Conservation (phyloP, 2,113 vertebrate genomes). For the Bucco capensis region DNA sequence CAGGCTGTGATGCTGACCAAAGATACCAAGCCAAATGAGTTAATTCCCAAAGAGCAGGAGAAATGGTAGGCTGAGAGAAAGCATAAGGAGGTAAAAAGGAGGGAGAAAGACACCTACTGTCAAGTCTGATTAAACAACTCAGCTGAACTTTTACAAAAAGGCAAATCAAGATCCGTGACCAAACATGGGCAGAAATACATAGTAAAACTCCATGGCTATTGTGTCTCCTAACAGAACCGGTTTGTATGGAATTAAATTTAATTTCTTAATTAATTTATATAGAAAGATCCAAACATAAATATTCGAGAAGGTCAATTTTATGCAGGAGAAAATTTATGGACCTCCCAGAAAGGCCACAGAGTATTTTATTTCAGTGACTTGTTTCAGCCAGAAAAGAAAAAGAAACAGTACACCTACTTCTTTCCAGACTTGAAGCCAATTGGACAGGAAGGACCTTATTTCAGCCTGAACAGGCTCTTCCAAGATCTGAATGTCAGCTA, state of each 20-base stretch:
- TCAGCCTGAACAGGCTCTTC: background rate
- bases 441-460: slow-evolving; percentile 35
- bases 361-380: background rate
- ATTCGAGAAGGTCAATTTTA: background rate
- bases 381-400: background rate
- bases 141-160: background rate
- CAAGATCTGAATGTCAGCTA: background rate
- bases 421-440: background rate
- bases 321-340: background rate
- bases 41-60: background rate
- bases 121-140: background rate
- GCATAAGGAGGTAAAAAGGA: background rate
- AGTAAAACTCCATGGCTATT: background rate
- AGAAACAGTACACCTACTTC: background rate
- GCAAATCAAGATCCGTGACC: background rate
- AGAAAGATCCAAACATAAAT: background rate
- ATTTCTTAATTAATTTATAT: background rate
- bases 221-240: background rate
- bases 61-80: too few species aligned
- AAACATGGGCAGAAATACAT: background rate
- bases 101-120: background rate
- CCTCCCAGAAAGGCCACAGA: background rate
- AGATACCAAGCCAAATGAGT: background rate
- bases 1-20: background rate
- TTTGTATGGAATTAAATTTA: background rate